Conservation (phyloP, 64 coral and sea anemone genomes). For the Montipora capricornis region DNA sequence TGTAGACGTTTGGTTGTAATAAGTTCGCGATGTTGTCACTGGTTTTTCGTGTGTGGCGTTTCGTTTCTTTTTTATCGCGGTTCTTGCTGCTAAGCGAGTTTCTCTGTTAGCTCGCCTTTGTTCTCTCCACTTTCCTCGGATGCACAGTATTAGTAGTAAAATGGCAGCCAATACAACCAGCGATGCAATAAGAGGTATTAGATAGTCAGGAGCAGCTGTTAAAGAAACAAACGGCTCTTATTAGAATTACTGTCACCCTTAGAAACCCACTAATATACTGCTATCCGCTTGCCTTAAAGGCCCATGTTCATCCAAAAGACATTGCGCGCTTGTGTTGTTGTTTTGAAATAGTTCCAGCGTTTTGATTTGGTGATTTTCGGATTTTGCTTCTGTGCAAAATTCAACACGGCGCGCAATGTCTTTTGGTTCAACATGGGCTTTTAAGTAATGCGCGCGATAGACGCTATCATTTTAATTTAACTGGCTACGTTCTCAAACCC, state of each 20-base stretch:
- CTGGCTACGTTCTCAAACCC: background rate
- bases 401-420: too few relatives aligned
- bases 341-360: too few relatives aligned
- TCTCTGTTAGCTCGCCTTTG: slow-evolving; percentile 62
- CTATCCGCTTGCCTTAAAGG: too few relatives aligned
- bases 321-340: too few relatives aligned
- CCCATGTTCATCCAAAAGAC: too few relatives aligned
- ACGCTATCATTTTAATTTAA: background rate
- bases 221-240: background rate
- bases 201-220: slow-evolving; percentile 76
- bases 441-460: too few relatives aligned
- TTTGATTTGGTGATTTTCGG: too few relatives aligned
- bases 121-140: slow-evolving; percentile 90
- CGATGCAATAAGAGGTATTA: slow-evolving; percentile 91
- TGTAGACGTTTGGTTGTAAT: slow-evolving; percentile 91
- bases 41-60: slow-evolving; percentile 69
- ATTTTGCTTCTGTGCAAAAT: too few relatives aligned
- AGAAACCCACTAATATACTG: too few relatives aligned
- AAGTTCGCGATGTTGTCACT: slow-evolving; percentile 64
- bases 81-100: slow-evolving; percentile 44
- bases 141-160: slow-evolving; percentile 87
- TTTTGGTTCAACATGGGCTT: too few relatives aligned
- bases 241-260: too few relatives aligned
- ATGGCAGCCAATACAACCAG: slow-evolving; percentile 93
- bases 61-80: slow-evolving; percentile 76